A percentile compares a stretch with the other conserved stretches of the same genome.
These are phyloP conservation scores for Fratercula arctica DNA, from an alignment of 2,797 vertebrate species.

Conservation along the genomic window DNA sequence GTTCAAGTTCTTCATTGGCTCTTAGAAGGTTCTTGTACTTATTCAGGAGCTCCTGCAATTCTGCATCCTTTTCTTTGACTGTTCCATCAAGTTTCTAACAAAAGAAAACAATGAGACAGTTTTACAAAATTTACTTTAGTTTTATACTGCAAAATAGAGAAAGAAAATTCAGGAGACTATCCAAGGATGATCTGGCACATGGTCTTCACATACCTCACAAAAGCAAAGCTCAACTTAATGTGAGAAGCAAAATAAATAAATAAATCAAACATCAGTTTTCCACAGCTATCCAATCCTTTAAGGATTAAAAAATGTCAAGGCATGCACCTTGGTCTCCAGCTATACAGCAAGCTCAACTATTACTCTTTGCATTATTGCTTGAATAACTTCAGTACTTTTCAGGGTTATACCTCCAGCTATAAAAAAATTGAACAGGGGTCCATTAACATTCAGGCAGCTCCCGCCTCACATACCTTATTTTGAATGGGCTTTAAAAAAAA, in stretches of 20 bases:
- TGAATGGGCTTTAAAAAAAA: neutral
- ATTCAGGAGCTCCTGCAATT: conserved; percentile 84
- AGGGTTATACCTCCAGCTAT: neutral
- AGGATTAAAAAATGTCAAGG: neutral
- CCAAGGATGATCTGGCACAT: neutral
- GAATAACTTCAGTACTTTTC: neutral
- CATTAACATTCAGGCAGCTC: neutral
- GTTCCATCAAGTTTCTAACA: conserved; percentile 83
- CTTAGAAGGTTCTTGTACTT: conserved; percentile 83
- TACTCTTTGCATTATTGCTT: neutral
- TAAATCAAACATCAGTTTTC: neutral
- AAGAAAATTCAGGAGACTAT: neutral
- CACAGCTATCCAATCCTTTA: neutral
- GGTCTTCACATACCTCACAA: neutral
- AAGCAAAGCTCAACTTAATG: neutral
- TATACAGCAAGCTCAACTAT: neutral
- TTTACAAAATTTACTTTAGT: neutral
- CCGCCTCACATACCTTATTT: neutral
- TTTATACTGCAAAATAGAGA: neutral
- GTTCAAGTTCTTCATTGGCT: conserved; percentile 83
- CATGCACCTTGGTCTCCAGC: neutral
- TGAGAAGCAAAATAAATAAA: neutral
- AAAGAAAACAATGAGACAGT: conserved; percentile 14
- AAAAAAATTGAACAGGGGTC: neutral
- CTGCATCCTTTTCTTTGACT: conserved; percentile 86